Evolutionary conservation across 2,113 vertebrate species (phyloP).

Genomic region (Tragelaphus imberbis): DNA sequence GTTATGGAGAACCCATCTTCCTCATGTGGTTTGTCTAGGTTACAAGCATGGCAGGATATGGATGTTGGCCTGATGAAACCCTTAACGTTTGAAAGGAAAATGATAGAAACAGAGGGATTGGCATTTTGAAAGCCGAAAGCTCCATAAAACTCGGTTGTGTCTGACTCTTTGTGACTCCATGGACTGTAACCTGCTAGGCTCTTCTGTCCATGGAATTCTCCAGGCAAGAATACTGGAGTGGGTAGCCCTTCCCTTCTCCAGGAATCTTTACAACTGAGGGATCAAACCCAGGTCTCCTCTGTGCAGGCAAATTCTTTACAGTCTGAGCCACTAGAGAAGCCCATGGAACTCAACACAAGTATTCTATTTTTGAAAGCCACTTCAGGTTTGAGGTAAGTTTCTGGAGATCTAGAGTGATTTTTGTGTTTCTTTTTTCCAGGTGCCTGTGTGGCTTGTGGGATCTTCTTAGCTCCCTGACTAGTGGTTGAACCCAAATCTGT

Average conservation of each 20-base stretch:
- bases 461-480: background rate
- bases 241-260: background rate
- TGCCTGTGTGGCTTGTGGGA: background rate
- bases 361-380: conserved; percentile 24
- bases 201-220: background rate
- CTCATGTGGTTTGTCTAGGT: background rate
- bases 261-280: background rate
- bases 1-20: background rate
- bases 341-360: background rate
- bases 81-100: background rate
- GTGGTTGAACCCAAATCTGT: background rate
- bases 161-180: background rate
- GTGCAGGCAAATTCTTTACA: background rate
- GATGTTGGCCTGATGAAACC: background rate
- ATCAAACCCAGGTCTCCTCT: background rate
- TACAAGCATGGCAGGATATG: background rate
- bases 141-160: background rate
- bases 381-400: conserved; percentile 40
- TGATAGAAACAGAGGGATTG: background rate
- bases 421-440: background rate
- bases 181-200: background rate
- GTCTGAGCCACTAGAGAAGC: background rate
- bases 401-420: conserved; percentile 35
- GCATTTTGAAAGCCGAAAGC: background rate
- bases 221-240: background rate